Percentiles rank a stretch among this genome's conserved stretches.
These are phyloP conservation scores for Pseudochirops cupreus DNA, from an alignment of 2,797 vertebrate species.

Conservation along the genomic window DNA sequence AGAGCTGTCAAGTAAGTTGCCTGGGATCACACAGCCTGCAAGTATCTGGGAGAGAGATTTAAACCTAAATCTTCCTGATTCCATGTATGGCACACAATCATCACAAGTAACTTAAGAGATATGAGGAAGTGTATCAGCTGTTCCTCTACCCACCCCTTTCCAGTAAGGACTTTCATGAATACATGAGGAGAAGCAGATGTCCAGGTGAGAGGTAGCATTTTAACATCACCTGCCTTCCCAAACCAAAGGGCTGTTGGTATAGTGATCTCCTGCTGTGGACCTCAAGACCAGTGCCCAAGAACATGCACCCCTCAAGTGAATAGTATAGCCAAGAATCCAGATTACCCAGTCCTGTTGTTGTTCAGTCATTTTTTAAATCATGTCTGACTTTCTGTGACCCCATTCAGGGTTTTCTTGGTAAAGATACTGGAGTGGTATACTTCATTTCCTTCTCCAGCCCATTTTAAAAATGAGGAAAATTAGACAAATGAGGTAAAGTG, in stretches of 20 bases:
- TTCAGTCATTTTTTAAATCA: not conserved
- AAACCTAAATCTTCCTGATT: not conserved
- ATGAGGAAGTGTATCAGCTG: not conserved
- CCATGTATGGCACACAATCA: not conserved
- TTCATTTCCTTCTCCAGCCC: not conserved
- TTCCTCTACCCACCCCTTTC: not conserved
- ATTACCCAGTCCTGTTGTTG: not conserved
- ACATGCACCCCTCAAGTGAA: not conserved
- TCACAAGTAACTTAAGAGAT: not conserved
- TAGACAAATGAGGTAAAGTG: not conserved
- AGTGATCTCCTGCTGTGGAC: not conserved
- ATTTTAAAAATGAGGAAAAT: not conserved
- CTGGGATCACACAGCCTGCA: not conserved
- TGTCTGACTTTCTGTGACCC: not conserved
- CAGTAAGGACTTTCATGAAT: not conserved
- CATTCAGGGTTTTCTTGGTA: not conserved
- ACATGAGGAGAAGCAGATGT: not conserved
- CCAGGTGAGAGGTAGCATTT: not conserved
- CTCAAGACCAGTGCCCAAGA: not conserved
- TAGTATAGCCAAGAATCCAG: not conserved
- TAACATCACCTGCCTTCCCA: not conserved
- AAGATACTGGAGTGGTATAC: not conserved
- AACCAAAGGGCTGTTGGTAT: not conserved
- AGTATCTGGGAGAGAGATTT: not conserved
- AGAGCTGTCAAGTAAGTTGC: not conserved